Percentiles rank a stretch among this genome's conserved stretches.
These are phyloP conservation scores for Trichomycterus rosablanca DNA, from an alignment of 2,113 vertebrate genomes.

Conservation along the genomic window DNA sequence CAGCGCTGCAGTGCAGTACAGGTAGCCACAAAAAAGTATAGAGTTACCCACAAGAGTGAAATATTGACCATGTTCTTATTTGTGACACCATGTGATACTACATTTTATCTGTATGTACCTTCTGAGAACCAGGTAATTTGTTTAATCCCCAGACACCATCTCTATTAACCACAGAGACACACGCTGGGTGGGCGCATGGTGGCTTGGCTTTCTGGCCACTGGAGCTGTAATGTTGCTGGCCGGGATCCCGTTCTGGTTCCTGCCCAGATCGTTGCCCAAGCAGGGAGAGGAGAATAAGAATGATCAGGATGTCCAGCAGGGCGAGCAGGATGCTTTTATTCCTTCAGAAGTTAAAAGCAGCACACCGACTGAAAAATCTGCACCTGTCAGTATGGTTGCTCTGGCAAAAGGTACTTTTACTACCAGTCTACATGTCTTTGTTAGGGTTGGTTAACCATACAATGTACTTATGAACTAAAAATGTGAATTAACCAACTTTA, in stretches of 20 bases:
- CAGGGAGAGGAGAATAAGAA: conserved; percentile 48
- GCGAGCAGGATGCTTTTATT: conserved; percentile 63
- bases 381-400: conserved; percentile 59
- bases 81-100: no score
- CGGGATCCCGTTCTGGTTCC: conserved; percentile 88
- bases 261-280: conserved; percentile 77
- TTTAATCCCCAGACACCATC: conserved; percentile 69
- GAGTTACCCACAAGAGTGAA: no score
- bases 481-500: no score
- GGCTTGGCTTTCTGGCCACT: conserved; percentile 86
- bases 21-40: no score
- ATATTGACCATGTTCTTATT: no score
- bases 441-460: no score
- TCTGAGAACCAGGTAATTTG: no score
- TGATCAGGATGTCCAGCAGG: not conserved
- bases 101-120: no score
- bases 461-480: no score
- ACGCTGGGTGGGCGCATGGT: conserved; percentile 97
- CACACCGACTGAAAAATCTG: conserved; percentile 50
- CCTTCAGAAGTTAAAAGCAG: conserved; percentile 44
- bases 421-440: no score
- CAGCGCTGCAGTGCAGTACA: no score
- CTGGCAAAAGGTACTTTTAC: conserved; percentile 75
- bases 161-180: conserved; percentile 79
- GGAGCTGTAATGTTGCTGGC: conserved; percentile 74